Evolutionary conservation across 2,113 vertebrate genomes (phyloP), one percentile per base, ranked within the genome.

Genomic region (Aepyceros melampus): DNA sequence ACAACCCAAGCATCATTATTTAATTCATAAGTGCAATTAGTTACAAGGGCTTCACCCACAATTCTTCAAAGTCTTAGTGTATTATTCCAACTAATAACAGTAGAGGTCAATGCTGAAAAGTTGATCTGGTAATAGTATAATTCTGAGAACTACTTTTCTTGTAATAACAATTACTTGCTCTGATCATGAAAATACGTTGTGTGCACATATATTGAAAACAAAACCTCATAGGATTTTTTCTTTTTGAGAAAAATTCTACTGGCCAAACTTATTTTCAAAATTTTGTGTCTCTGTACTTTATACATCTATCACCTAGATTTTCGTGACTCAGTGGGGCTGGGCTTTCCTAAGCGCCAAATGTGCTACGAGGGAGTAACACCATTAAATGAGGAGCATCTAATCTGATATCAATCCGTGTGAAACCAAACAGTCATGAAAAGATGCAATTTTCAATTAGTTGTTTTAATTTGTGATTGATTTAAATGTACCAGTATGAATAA

Each of bases 391-490:
- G 36, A 88, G 6, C 16, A 78, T 91, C 36, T 64, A 7, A 55
- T 45, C 56, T 11, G 49, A 10, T 71, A 51, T 43, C 94, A 64
- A 88, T 29, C 47, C 45, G 11, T 87, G 36, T 76, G 78, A 86
- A 97, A 55, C 29, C 76, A 27, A 84, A 76, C 47, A 95, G 51
- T 95, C 58, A 92, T 33, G 45, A 25, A 88, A 97, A 96, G 45
- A 86, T 58, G 36, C 40, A 51, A 7, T 60, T 97, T 78, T 94
- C 17, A 64, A 36, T 88, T 78, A 43, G 29, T 82, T 87, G 62
- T 91, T 97, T 96, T 82, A 60, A 83, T 83, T 71, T 88, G 51
- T 76, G 47, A 93, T 86, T 96, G 87, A 87, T 91, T 94, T 92
- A 87, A 93, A 95, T 92, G 58, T 91, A 86, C 36, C 29, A 83